Conservation (phyloP, 2,113 vertebrate species). For the Forbesichthys papilliferus region DNA sequence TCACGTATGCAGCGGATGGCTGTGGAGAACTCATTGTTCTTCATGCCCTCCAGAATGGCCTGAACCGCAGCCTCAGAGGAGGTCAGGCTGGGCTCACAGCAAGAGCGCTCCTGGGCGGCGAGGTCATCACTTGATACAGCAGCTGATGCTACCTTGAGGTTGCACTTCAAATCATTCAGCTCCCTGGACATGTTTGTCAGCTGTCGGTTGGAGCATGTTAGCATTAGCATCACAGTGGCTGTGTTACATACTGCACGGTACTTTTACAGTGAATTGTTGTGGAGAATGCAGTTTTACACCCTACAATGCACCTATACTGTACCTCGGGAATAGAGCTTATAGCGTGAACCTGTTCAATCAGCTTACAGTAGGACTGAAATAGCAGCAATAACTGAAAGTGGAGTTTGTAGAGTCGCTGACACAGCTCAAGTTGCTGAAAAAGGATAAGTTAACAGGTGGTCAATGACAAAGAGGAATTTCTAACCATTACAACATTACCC, state of each 20-base stretch:
- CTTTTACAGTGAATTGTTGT: too few relatives aligned
- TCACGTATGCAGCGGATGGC: slow-evolving; percentile 84
- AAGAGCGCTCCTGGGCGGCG: slow-evolving; percentile 51
- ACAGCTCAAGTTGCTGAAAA: slow-evolving; percentile 90
- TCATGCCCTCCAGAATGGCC: slow-evolving; percentile 87
- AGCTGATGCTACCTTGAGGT: slow-evolving; percentile 81
- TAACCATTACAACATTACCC: not conserved
- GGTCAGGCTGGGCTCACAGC: slow-evolving; percentile 78
- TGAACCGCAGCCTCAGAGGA: slow-evolving; percentile 90
- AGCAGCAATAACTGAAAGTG: slow-evolving; percentile 95
- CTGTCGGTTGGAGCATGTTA: slow-evolving; percentile 61
- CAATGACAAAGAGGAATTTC: slow-evolving; percentile 7
- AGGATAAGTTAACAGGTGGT: slow-evolving; percentile 8
- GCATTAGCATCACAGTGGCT: slow-evolving; percentile 8
- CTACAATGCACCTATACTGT: slow-evolving; percentile 11
- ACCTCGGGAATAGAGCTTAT: slow-evolving; percentile 90
- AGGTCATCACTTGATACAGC: slow-evolving; percentile 75
- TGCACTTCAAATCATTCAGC: slow-evolving; percentile 86
- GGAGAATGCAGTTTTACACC: not conserved
- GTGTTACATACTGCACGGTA: not conserved
- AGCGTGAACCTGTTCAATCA: slow-evolving; percentile 89
- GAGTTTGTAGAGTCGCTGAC: slow-evolving; percentile 93
- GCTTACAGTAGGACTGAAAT: slow-evolving; percentile 96
- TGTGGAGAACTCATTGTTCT: slow-evolving; percentile 80
- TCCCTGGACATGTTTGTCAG: slow-evolving; percentile 91